Evolutionary conservation across 1,140 invertebrate species (phyloP).

Genomic region (Ostrea edulis): DNA sequence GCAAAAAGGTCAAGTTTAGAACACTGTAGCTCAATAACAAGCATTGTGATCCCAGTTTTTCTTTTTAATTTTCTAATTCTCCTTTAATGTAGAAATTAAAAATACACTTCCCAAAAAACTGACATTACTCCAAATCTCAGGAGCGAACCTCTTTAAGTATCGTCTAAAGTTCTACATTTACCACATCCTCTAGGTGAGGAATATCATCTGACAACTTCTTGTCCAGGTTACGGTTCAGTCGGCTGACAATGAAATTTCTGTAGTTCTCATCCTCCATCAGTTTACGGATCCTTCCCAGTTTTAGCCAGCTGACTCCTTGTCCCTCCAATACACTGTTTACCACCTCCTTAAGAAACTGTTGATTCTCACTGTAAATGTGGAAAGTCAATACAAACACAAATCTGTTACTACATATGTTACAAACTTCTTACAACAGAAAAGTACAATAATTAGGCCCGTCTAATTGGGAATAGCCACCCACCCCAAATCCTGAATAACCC

Average conservation of each 20-base stretch:
- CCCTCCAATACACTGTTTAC: constrained; percentile 95
- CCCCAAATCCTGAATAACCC: no score
- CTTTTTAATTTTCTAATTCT: no score
- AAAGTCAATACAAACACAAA: neutral
- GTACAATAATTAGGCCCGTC: no score
- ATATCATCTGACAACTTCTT: constrained; percentile 94
- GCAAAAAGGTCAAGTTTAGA: no score
- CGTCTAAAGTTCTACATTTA: constrained; percentile 81
- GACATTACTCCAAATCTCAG: neutral
- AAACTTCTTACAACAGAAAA: neutral
- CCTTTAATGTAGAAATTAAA: no score
- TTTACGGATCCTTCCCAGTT: constrained; percentile 95
- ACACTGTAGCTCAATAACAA: no score
- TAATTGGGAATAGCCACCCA: no score
- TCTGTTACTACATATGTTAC: no score
- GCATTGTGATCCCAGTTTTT: no score
- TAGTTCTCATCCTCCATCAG: constrained; percentile 99
- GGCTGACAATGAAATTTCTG: constrained; percentile 95
- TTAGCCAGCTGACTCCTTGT: constrained; percentile 98
- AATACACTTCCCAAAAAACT: no score
- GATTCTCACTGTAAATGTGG: constrained; percentile 81
- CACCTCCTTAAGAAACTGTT: constrained; percentile 86
- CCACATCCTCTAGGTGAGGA: constrained; percentile 98
- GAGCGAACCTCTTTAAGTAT: neutral
- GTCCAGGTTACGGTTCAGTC: constrained; percentile 96